These are phyloP conservation scores for Nyctibius grandis DNA, from an alignment of 2,797 vertebrate genomes.

Conservation along the genomic window DNA sequence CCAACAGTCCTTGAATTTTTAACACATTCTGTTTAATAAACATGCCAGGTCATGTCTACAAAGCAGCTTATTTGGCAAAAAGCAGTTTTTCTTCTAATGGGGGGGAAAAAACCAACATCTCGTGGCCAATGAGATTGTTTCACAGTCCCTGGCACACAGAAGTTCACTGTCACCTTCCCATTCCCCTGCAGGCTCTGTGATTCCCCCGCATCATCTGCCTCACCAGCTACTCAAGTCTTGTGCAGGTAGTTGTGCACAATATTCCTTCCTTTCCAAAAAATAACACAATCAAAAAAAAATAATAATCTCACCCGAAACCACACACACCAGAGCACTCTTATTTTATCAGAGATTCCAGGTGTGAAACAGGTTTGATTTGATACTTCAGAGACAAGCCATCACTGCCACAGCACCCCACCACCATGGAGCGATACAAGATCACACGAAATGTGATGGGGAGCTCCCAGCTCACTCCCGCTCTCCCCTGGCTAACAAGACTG, in stretches of 20 bases:
- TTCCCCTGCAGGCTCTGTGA: not conserved
- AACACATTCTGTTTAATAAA: conserved; percentile 8
- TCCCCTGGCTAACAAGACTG: not conserved
- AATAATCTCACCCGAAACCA: not conserved
- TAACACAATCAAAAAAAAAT: not conserved
- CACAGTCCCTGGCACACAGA: not conserved
- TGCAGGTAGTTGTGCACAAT: not conserved
- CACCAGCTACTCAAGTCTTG: not conserved
- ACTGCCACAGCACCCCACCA: not conserved
- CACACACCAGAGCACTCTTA: not conserved
- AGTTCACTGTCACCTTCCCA: not conserved
- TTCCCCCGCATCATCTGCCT: not conserved
- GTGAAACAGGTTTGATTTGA: not conserved
- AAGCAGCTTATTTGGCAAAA: not conserved
- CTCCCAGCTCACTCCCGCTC: not conserved
- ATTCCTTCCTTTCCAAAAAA: not conserved
- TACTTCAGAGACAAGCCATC: not conserved
- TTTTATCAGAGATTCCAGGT: not conserved
- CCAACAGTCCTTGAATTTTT: not conserved
- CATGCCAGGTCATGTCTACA: not conserved
- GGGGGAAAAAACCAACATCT: not conserved
- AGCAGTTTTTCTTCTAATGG: not conserved
- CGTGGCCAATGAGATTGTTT: not conserved
- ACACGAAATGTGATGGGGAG: not conserved
- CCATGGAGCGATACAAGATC: not conserved